Percentiles rank a stretch among this genome's conserved stretches.
Conservation (phyloP, 2,113 vertebrate genomes). For the Phalacrocorax aristotelis region DNA sequence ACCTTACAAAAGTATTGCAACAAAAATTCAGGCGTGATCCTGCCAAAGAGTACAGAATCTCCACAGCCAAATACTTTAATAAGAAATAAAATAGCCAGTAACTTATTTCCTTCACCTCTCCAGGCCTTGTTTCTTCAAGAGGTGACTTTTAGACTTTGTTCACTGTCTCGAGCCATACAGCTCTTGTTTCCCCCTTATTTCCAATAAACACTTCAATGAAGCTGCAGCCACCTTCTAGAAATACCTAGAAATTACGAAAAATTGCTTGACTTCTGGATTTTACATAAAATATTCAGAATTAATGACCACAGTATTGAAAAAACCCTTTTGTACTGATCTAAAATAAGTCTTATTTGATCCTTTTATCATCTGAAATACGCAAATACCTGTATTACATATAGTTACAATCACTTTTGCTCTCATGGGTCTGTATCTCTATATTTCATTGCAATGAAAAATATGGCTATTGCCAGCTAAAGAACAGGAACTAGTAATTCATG, state of each 20-base stretch:
- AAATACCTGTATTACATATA: conserved; percentile 43
- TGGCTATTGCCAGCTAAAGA: neutral
- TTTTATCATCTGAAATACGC: conserved; percentile 8
- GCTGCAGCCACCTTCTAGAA: neutral
- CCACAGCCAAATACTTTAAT: neutral
- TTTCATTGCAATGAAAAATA: conserved; percentile 49
- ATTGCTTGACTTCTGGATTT: neutral
- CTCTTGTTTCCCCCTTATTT: neutral
- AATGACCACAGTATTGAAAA: neutral
- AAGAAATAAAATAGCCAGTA: neutral
- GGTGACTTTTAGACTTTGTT: neutral
- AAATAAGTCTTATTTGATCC: neutral
- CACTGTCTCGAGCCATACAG: neutral
- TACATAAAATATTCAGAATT: conserved; percentile 19
- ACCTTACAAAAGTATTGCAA: neutral
- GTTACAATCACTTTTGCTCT: conserved; percentile 33
- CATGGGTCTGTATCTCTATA: neutral
- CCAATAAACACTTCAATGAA: neutral
- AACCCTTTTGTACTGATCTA: neutral
- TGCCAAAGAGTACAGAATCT: neutral
- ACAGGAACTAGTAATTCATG: conserved; percentile 29
- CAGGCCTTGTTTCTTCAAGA: neutral
- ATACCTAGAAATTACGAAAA: neutral
- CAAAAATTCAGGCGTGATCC: neutral
- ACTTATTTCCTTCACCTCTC: neutral